phyloP scores from a whole-genome alignment of 2,797 vertebrate genomes.

The Tadarida brasiliensis region DNA sequence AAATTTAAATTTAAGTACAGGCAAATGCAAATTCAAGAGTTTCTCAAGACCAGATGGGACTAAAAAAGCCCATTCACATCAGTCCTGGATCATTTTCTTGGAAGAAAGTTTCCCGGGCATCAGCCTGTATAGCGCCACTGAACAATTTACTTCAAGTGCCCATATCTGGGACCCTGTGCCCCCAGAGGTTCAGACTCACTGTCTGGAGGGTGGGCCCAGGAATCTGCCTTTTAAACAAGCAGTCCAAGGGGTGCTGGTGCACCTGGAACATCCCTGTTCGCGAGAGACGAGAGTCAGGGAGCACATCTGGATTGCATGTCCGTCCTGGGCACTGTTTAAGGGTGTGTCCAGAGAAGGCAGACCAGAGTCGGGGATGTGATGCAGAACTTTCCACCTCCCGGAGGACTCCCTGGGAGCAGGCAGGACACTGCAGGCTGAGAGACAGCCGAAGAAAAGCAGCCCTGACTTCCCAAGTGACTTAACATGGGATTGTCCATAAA shows the following conservation, averaged over 20 bases:
- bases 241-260: accelerated
- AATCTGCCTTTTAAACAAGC: neutral
- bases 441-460: neutral
- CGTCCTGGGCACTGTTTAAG: neutral
- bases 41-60: neutral
- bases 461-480: neutral
- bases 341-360: neutral
- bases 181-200: neutral
- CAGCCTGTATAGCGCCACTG: no score
- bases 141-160: neutral
- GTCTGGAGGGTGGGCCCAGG: neutral
- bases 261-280: accelerated
- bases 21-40: neutral
- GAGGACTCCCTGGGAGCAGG: neutral
- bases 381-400: neutral
- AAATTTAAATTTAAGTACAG: neutral
- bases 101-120: neutral
- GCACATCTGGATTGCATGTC: neutral
- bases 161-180: neutral
- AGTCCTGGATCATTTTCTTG: neutral
- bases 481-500: neutral
- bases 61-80: neutral
- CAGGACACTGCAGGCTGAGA: accelerated
- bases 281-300: neutral
- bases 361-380: neutral